Conservation (phyloP, 2,888 invertebrate species). For the Zygaena filipendulae region DNA sequence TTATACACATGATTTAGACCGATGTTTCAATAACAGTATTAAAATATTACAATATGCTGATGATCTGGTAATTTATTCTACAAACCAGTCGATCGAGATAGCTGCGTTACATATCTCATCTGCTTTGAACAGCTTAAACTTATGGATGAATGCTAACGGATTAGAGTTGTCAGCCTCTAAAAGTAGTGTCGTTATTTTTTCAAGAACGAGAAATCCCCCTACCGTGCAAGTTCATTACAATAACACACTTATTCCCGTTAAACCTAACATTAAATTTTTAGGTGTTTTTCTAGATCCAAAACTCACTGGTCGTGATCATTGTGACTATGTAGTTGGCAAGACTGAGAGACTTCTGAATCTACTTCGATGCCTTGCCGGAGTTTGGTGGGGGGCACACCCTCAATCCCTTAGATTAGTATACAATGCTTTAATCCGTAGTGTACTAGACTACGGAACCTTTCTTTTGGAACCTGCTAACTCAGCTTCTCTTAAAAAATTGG, state of each 20-base stretch:
- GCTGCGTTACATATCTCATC: constrained; percentile 7
- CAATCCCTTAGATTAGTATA: constrained; percentile 14
- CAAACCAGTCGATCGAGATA: too few species aligned
- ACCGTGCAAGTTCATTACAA: not conserved
- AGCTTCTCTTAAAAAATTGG: too few species aligned
- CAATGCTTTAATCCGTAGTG: constrained; percentile 16
- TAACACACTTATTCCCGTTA: not conserved
- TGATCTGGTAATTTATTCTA: constrained; percentile 10
- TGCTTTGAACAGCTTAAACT: not conserved
- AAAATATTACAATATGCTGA: constrained; percentile 16
- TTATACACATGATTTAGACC: constrained; percentile 11
- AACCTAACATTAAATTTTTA: constrained; percentile 7
- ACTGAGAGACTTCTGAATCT: constrained; percentile 11
- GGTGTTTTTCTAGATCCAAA: constrained; percentile 8
- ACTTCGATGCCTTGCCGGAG: constrained; percentile 11
- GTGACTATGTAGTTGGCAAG: constrained; percentile 5
- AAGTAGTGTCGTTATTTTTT: constrained; percentile 5
- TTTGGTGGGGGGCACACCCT: constrained; percentile 17
- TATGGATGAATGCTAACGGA: constrained; percentile 1
- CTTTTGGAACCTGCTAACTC: constrained; percentile 14
- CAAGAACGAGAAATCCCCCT: not conserved
- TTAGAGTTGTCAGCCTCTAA: constrained; percentile 4
- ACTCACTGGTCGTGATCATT: too few species aligned
- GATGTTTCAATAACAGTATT: constrained; percentile 1
- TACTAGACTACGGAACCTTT: constrained; percentile 18